phyloP scores from a whole-genome alignment of 2,888 invertebrate species.

The Meiosimyza decipiens region DNA sequence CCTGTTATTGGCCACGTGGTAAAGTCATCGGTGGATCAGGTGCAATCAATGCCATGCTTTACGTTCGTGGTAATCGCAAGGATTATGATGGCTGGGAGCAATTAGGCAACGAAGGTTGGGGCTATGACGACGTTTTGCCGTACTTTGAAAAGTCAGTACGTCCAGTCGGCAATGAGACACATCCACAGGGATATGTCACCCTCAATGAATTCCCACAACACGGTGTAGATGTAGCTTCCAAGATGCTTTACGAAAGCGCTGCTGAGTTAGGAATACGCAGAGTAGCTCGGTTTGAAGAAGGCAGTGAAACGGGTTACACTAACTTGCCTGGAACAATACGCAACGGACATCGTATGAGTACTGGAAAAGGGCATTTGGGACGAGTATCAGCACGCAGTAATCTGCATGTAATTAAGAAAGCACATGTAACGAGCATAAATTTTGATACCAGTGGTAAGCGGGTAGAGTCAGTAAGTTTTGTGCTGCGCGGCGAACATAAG shows the following conservation, averaged over 20 bases:
- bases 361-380: constrained; percentile 77
- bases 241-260: constrained; percentile 64
- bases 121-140: constrained; percentile 78
- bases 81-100: constrained; percentile 71
- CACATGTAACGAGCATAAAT: constrained; percentile 69
- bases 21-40: constrained; percentile 73
- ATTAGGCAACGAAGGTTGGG: constrained; percentile 71
- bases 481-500: constrained; percentile 67
- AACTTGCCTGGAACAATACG: constrained; percentile 67
- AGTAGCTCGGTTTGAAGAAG: constrained; percentile 61
- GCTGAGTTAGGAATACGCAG: constrained; percentile 66
- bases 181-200: constrained; percentile 58
- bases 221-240: constrained; percentile 38
- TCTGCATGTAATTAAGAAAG: constrained; percentile 70
- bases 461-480: constrained; percentile 66
- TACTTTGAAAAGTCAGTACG: constrained; percentile 80
- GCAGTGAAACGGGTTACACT: constrained; percentile 67
- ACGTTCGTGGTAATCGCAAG: constrained; percentile 69
- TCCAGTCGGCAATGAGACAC: constrained; percentile 40
- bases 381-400: constrained; percentile 69
- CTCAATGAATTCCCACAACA: constrained; percentile 61
- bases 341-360: constrained; percentile 78
- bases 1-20: constrained; percentile 71
- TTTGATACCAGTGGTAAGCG: constrained; percentile 66
- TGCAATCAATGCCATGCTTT: constrained; percentile 72